Percentiles rank a stretch among this genome's conserved stretches.
phyloP scores from a whole-genome alignment of 2,113 vertebrate species.

The Pachypanchax playfairii region DNA sequence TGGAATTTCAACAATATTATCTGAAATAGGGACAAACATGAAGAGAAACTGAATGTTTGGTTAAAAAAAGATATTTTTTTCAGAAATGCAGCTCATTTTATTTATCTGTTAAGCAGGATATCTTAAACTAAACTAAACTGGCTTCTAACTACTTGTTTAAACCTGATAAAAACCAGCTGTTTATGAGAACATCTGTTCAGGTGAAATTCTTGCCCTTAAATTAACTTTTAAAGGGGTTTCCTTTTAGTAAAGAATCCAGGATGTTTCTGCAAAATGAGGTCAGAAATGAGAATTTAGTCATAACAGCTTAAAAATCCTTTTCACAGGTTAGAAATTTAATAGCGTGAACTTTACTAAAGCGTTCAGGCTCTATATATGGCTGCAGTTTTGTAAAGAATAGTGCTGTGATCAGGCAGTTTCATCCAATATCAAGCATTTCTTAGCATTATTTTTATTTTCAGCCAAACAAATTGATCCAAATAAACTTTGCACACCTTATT shows the following conservation, averaged over 20 bases:
- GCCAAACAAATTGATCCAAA: neutral
- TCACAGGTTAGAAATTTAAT: neutral
- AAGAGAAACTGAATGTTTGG: no score
- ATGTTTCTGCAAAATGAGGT: neutral
- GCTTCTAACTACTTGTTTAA: neutral
- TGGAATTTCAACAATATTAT: neutral
- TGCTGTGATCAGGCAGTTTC: neutral
- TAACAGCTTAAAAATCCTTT: neutral
- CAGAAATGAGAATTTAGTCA: no score
- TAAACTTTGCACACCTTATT: neutral
- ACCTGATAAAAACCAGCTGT: neutral
- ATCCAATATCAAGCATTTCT: neutral
- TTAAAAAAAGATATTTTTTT: no score
- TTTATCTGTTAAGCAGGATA: neutral
- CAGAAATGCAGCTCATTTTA: neutral
- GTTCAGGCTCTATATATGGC: no score
- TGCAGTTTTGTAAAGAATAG: neutral
- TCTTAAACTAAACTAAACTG: neutral
- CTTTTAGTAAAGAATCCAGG: slow-evolving; percentile 6
- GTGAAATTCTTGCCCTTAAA: neutral
- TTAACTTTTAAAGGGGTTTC: neutral
- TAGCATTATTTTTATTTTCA: neutral
- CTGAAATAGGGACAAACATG: neutral
- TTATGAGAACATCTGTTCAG: neutral
- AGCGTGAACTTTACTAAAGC: neutral